phyloP scores from a whole-genome alignment of 1,140 invertebrate species.

The Euglossa dilemma region DNA sequence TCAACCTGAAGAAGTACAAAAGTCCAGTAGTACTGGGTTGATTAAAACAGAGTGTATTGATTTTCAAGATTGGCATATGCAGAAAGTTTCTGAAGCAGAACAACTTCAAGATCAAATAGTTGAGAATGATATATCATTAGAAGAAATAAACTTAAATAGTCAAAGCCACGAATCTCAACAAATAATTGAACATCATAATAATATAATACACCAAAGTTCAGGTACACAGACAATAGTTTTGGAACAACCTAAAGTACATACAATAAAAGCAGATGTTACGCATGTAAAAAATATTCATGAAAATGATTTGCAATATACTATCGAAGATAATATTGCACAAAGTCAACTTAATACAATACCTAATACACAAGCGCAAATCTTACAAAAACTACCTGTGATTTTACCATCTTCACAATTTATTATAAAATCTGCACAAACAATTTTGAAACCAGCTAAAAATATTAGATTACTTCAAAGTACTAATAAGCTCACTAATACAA shows the following conservation, averaged over 20 bases:
- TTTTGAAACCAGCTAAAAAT: conserved; percentile 72
- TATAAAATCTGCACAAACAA: conserved; percentile 70
- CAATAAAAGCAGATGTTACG: not conserved
- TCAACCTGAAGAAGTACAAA: conserved; percentile 26
- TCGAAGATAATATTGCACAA: conserved; percentile 44
- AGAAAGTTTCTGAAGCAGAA: conserved; percentile 17
- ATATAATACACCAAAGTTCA: conserved; percentile 36
- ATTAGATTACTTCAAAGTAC: conserved; percentile 71
- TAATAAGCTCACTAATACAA: conserved; percentile 58
- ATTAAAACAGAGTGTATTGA: conserved; percentile 44
- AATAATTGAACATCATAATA: conserved; percentile 47
- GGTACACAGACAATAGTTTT: conserved; percentile 44
- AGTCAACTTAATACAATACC: conserved; percentile 33
- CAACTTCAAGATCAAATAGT: conserved; percentile 23
- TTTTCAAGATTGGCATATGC: conserved; percentile 52
- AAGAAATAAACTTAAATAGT: conserved; percentile 38
- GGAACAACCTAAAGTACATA: conserved; percentile 48
- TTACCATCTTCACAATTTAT: conserved; percentile 67
- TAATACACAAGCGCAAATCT: conserved; percentile 56
- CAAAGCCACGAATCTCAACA: conserved; percentile 32
- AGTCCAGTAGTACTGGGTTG: conserved; percentile 3
- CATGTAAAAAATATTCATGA: conserved; percentile 37
- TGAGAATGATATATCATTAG: conserved; percentile 14
- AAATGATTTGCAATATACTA: conserved; percentile 45
- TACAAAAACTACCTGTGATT: conserved; percentile 59